Evolutionary conservation across 2,797 vertebrate species (phyloP).

Genomic region (Mormyrus hasselquistii): DNA sequence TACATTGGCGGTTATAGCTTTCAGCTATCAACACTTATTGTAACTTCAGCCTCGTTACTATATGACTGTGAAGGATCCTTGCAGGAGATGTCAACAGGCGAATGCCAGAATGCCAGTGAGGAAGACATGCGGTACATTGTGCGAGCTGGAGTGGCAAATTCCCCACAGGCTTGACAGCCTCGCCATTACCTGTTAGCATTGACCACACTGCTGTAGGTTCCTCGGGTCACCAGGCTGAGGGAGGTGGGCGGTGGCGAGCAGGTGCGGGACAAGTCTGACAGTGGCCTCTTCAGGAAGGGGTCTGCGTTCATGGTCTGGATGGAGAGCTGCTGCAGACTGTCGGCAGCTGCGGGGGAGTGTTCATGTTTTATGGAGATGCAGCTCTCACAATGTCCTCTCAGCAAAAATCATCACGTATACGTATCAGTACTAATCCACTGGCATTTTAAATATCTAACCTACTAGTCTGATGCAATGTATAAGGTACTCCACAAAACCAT

Average conservation of each 20-base stretch:
- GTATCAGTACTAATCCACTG: not conserved
- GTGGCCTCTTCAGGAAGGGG: slow-evolving; percentile 71
- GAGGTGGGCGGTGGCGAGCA: slow-evolving; percentile 76
- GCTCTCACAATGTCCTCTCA: not conserved
- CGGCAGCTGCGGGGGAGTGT: slow-evolving; percentile 51
- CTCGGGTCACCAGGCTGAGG: slow-evolving; percentile 61
- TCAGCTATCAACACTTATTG: not conserved
- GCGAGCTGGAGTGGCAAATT: slow-evolving; percentile 17
- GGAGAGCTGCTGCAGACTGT: slow-evolving; percentile 77
- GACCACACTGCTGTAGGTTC: slow-evolving; percentile 80
- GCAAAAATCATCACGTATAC: not conserved
- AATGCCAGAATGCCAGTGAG: not conserved
- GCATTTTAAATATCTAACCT: not conserved
- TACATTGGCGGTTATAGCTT: not conserved
- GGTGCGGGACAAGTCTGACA: slow-evolving; percentile 66
- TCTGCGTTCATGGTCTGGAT: slow-evolving; percentile 76
- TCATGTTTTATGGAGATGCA: not conserved
- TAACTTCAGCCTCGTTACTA: not conserved
- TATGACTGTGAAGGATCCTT: not conserved
- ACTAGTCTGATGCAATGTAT: not conserved
- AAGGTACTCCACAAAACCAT: not conserved
- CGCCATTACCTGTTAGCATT: slow-evolving; percentile 21
- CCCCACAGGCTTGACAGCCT: not conserved
- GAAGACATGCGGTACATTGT: not conserved
- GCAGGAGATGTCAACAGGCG: not conserved